phyloP scores from a whole-genome alignment of 2,797 vertebrate genomes.

The Enteromius treurensis region DNA sequence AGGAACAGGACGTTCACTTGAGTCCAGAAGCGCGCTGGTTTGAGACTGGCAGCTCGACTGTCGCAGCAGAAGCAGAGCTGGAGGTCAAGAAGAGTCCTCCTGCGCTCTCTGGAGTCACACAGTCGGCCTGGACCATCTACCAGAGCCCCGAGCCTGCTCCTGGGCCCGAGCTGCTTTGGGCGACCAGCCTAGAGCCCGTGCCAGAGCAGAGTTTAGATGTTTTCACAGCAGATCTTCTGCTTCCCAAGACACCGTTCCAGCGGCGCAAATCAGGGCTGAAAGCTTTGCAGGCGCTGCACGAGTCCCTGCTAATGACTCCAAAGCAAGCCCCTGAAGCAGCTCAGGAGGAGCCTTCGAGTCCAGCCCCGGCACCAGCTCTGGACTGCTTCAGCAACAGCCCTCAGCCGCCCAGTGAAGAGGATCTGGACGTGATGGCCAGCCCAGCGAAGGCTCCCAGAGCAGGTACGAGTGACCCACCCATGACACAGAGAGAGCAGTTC shows the following conservation, averaged over 20 bases:
- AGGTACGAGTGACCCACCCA: constrained; percentile 3
- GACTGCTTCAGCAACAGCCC: constrained; percentile 59
- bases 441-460: constrained; percentile 9
- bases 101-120: background rate
- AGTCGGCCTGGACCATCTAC: constrained; percentile 1
- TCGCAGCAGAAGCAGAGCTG: constrained; percentile 48
- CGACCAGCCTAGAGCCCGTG: background rate
- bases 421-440: constrained; percentile 35
- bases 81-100: constrained; percentile 56
- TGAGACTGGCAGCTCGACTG: constrained; percentile 43
- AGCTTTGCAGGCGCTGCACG: background rate
- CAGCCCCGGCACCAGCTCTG: constrained; percentile 22
- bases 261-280: background rate
- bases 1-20: constrained; percentile 59
- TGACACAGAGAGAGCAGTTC: too few species aligned
- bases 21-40: constrained; percentile 59
- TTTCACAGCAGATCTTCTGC: background rate
- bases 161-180: background rate
- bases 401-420: background rate
- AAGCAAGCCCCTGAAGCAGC: background rate
- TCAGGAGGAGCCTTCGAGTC: constrained; percentile 65
- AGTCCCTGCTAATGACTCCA: constrained; percentile 58
- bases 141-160: background rate
- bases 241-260: constrained; percentile 38
- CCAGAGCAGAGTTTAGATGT: background rate